phyloP scores from a whole-genome alignment of 2,113 vertebrate genomes.

The Genyomyrus donnyi region DNA sequence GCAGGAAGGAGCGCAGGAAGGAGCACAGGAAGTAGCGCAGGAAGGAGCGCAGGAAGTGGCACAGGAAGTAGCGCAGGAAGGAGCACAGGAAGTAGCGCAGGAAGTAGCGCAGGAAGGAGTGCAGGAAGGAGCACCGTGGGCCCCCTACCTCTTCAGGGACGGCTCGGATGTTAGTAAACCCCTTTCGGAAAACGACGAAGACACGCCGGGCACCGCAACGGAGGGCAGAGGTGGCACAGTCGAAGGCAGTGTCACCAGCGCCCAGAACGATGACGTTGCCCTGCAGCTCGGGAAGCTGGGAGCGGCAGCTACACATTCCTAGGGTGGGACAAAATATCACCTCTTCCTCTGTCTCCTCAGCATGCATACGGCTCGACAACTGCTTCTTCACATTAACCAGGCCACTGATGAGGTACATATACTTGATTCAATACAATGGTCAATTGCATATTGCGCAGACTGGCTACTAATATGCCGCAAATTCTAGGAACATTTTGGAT shows the following conservation, averaged over 20 bases:
- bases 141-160: conserved; percentile 78
- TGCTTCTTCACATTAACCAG: not conserved
- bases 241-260: conserved; percentile 91
- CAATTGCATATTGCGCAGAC: not conserved
- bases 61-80: too few relatives aligned
- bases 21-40: fast-evolving
- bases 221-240: conserved; percentile 90
- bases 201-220: conserved; percentile 85
- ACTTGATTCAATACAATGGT: not conserved
- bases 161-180: conserved; percentile 74
- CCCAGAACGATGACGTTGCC: conserved; percentile 87
- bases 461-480: not conserved
- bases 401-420: not conserved
- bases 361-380: not conserved
- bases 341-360: not conserved
- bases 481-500: not conserved
- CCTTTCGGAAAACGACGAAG: conserved; percentile 76
- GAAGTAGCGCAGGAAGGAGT: not conserved
- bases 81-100: fast-evolving
- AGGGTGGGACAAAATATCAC: conserved; percentile 45
- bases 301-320: conserved; percentile 84
- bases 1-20: too few relatives aligned
- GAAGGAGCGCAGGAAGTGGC: too few relatives aligned
- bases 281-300: conserved; percentile 68
- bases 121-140: conserved; percentile 13